Conservation (phyloP, 1,140 invertebrate species). For the Eurosta solidaginis region DNA sequence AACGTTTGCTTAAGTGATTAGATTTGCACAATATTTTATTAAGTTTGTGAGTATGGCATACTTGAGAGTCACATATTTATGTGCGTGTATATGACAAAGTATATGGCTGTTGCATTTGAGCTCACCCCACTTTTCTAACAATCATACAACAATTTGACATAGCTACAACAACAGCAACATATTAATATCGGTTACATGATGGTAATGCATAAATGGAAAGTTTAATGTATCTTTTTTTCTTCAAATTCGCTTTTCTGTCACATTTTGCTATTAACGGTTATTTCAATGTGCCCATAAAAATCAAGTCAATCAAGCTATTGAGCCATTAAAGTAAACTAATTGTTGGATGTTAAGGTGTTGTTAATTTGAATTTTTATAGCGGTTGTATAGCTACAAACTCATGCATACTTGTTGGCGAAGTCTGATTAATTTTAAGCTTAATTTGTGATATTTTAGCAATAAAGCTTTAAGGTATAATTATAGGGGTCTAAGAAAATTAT, state of each 20-base stretch:
- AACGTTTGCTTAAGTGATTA: background rate
- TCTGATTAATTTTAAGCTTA: background rate
- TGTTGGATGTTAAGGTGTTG: background rate
- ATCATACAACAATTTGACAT: no score
- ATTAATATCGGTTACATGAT: no score
- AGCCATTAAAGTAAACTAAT: background rate
- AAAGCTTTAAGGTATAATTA: background rate
- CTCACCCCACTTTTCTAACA: no score
- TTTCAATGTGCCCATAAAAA: background rate
- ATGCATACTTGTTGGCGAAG: background rate
- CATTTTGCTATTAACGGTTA: background rate
- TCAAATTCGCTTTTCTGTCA: background rate
- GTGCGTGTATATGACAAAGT: no score
- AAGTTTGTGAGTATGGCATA: no score
- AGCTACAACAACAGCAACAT: no score
- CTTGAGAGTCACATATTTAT: no score
- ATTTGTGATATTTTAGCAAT: background rate
- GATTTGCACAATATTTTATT: background rate
- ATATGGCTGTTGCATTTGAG: no score
- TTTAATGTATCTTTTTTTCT: background rate
- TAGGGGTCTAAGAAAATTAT: background rate
- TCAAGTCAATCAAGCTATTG: no score
- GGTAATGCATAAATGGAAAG: no score
- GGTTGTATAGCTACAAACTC: background rate
- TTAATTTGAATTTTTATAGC: background rate